A percentile compares a stretch with the other conserved stretches of the same genome.
phyloP scores from a whole-genome alignment of 2,888 invertebrate species.

The Tinea pellionella region DNA sequence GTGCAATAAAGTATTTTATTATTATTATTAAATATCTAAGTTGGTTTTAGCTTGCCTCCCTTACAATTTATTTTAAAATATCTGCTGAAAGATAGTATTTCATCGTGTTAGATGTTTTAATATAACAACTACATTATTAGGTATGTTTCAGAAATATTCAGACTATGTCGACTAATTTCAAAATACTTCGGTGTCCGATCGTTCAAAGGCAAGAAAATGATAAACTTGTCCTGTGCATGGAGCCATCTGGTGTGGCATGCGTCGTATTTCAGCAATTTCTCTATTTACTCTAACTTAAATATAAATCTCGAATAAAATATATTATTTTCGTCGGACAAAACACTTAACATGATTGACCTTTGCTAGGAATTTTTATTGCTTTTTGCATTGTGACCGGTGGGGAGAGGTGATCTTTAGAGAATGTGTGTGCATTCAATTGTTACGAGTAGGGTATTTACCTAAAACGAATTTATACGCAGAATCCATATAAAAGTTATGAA shows the following conservation, averaged over 20 bases:
- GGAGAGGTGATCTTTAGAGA: neutral
- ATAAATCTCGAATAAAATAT: slow-evolving; percentile 47
- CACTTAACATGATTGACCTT: slow-evolving; percentile 60
- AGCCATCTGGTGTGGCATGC: slow-evolving; percentile 13
- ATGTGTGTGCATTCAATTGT: neutral
- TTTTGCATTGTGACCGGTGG: slow-evolving; percentile 18
- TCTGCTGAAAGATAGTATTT: too few relatives aligned
- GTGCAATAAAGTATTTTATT: too few relatives aligned
- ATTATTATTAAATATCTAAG: too few relatives aligned
- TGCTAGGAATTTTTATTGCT: slow-evolving; percentile 54
- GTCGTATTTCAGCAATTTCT: slow-evolving; percentile 42
- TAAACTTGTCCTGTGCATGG: slow-evolving; percentile 1
- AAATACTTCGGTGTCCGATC: neutral
- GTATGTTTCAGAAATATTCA: neutral
- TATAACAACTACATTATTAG: too few relatives aligned
- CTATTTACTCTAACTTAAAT: slow-evolving; percentile 33
- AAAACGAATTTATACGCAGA: slow-evolving; percentile 3
- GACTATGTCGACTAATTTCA: neutral
- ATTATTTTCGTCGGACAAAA: slow-evolving; percentile 43
- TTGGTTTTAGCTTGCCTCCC: neutral
- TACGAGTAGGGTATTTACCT: slow-evolving; percentile 1
- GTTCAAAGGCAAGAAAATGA: slow-evolving; percentile 12
- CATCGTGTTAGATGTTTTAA: too few relatives aligned
- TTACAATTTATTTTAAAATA: too few relatives aligned
- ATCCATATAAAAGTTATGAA: slow-evolving; percentile 6